Conservation (phyloP, 2,888 invertebrate genomes). For the Drosophila limbata region DNA sequence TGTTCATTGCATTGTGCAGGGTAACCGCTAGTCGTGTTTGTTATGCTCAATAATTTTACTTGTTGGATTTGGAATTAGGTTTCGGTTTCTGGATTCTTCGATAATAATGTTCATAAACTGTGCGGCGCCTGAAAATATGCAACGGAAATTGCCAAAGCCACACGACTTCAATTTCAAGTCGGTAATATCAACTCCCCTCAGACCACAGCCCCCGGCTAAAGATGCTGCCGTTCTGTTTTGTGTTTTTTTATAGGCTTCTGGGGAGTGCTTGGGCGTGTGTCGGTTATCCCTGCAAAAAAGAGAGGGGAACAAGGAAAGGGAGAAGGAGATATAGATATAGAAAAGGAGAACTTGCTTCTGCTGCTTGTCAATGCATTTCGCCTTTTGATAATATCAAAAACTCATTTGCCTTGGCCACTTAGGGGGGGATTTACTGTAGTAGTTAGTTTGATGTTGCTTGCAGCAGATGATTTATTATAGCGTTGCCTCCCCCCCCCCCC, state of each 20-base stretch:
- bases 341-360: slow-evolving; percentile 19
- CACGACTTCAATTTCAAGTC: slow-evolving; percentile 59
- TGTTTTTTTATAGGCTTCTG: slow-evolving; percentile 64
- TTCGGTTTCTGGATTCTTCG: slow-evolving; percentile 45
- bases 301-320: neutral
- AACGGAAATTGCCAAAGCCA: slow-evolving; percentile 75
- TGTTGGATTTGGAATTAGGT: slow-evolving; percentile 30
- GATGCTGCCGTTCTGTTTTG: slow-evolving; percentile 21
- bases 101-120: slow-evolving; percentile 71
- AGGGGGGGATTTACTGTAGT: slow-evolving; percentile 37
- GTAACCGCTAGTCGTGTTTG: slow-evolving; percentile 7
- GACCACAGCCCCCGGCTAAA: slow-evolving; percentile 20
- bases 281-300: slow-evolving; percentile 34
- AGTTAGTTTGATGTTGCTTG: slow-evolving; percentile 57
- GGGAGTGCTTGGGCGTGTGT: slow-evolving; percentile 62
- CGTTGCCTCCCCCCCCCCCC: neutral
- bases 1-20: neutral
- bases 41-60: neutral
- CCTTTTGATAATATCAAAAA: slow-evolving; percentile 75
- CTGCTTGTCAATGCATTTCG: slow-evolving; percentile 75
- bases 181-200: slow-evolving; percentile 11
- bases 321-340: neutral
- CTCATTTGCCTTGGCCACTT: slow-evolving; percentile 71
- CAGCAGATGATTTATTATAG: slow-evolving; percentile 73
- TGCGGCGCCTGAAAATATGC: slow-evolving; percentile 74